These are phyloP conservation scores for Xiphorhynchus erythropygius DNA, from an alignment of 2,797 vertebrate genomes.

Conservation along the genomic window DNA sequence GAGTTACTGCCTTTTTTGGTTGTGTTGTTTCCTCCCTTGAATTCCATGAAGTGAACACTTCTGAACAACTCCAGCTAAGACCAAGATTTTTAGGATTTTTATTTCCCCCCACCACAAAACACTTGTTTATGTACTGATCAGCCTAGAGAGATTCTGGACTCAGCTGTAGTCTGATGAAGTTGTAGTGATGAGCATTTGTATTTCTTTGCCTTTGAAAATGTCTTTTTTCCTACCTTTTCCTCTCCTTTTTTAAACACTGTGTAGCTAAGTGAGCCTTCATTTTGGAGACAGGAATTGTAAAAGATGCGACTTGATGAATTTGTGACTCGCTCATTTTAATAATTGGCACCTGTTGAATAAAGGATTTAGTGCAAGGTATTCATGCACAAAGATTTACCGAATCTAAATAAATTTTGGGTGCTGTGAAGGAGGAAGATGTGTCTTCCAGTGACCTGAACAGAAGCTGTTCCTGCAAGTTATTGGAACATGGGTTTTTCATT, in stretches of 20 bases:
- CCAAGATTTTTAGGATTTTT: background rate
- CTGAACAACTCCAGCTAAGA: background rate
- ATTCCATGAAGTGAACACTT: background rate
- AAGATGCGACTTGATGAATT: background rate
- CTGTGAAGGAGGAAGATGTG: background rate
- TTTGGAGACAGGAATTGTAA: background rate
- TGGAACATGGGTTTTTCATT: background rate
- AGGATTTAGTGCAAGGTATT: background rate
- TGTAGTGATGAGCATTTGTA: background rate
- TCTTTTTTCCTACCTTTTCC: rapidly evolving
- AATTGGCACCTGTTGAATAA: background rate
- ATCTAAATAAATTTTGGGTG: background rate
- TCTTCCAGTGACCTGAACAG: background rate
- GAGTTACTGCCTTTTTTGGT: slow-evolving; percentile 9
- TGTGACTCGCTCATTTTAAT: background rate
- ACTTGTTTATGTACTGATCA: background rate
- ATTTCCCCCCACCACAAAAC: rapidly evolving
- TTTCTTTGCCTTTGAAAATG: background rate
- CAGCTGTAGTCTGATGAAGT: background rate
- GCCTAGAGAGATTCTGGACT: background rate
- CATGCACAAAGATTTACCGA: background rate
- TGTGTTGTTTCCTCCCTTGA: background rate
- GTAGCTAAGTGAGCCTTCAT: background rate
- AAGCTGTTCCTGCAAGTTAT: background rate
- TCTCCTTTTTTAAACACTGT: rapidly evolving